These are phyloP conservation scores for Orius laevigatus DNA, from an alignment of 1,140 invertebrate species.

Conservation along the genomic window DNA sequence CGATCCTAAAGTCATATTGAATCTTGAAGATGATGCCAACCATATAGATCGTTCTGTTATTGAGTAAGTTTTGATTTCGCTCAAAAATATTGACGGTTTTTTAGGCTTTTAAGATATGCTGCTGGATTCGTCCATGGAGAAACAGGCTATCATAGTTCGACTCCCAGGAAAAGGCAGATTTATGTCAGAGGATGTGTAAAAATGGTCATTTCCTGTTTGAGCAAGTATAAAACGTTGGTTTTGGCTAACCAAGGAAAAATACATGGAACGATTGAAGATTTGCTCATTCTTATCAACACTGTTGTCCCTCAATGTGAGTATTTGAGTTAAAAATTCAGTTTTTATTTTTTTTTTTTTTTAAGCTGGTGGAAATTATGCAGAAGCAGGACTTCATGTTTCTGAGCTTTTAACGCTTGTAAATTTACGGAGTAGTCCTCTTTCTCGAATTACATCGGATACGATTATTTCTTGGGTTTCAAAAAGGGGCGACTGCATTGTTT, in stretches of 20 bases:
- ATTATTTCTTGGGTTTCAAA: constrained; percentile 25
- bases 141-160: constrained; percentile 31
- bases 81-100: constrained; percentile 15
- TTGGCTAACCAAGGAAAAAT: constrained; percentile 34
- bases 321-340: neutral
- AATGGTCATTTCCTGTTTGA: constrained; percentile 39
- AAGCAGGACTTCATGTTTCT: constrained; percentile 31
- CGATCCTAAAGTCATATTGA: constrained; percentile 50
- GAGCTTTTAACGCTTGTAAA: constrained; percentile 33
- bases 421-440: constrained; percentile 22
- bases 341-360: constrained; percentile 12
- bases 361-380: constrained; percentile 19
- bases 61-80: constrained; percentile 23
- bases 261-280: constrained; percentile 28
- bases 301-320: constrained; percentile 8
- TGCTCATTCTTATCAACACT: constrained; percentile 10
- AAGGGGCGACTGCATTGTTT: constrained; percentile 30
- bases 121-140: constrained; percentile 34
- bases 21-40: constrained; percentile 27
- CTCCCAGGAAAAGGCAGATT: constrained; percentile 37
- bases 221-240: constrained; percentile 33
- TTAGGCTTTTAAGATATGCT: constrained; percentile 40
- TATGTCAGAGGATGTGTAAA: constrained; percentile 41
- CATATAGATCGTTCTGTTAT: constrained; percentile 34
- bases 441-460: constrained; percentile 19